Evolutionary conservation across 2,888 invertebrate genomes (phyloP).

Genomic region (Agrotis exclamationis): DNA sequence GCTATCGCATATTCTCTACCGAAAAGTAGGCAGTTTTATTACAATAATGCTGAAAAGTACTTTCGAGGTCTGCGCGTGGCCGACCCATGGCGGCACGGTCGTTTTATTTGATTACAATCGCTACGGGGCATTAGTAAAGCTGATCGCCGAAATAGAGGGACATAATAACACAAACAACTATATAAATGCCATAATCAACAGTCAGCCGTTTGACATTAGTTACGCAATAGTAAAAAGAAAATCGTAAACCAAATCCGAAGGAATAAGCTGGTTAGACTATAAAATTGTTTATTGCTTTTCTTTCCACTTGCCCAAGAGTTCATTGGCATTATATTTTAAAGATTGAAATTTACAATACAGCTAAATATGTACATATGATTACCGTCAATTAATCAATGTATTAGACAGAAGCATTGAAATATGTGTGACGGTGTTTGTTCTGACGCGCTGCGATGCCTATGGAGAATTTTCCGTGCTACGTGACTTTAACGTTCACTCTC

Average conservation of each 20-base stretch:
- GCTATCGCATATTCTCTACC: constrained; percentile 25
- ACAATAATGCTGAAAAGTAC: constrained; percentile 44
- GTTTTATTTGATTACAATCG: constrained; percentile 43
- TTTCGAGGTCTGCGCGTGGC: neutral
- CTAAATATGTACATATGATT: constrained; percentile 87
- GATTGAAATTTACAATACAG: constrained; percentile 83
- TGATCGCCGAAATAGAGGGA: constrained; percentile 49
- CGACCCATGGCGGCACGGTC: constrained; percentile 10
- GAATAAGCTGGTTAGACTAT: constrained; percentile 80
- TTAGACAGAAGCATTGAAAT: constrained; percentile 34
- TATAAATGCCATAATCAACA: constrained; percentile 64
- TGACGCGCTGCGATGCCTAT: constrained; percentile 6
- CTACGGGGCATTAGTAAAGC: constrained; percentile 47
- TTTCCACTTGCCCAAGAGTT: constrained; percentile 84
- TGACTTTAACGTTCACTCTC: constrained; percentile 1
- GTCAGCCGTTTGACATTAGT: constrained; percentile 65
- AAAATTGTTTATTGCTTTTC: constrained; percentile 87
- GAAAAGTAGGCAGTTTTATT: constrained; percentile 39
- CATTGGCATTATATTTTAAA: constrained; percentile 83
- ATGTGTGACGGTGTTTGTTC: constrained; percentile 38
- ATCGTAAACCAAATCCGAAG: constrained; percentile 76
- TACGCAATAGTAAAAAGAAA: constrained; percentile 74
- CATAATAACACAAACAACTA: constrained; percentile 64
- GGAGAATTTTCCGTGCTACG: constrained; percentile 5
- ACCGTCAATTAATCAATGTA: constrained; percentile 80